Percentiles rank a stretch among this genome's conserved stretches.
These are phyloP conservation scores for Henricia sp. DNA, from an alignment of 53 echinoderm and acorn worm genomes.

Conservation along the genomic window DNA sequence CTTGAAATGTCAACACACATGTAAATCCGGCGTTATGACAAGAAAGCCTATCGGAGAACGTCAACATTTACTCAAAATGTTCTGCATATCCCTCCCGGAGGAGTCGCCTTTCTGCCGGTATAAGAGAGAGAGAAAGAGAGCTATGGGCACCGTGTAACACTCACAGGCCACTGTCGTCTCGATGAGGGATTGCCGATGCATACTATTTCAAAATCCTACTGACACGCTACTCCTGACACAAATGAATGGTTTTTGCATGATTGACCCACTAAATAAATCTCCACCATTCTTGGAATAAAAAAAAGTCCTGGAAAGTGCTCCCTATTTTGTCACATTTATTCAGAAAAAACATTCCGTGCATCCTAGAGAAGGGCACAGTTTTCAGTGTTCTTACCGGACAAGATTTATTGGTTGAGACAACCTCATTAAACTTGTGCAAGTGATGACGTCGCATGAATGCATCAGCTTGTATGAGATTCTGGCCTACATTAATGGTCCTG, in stretches of 20 bases:
- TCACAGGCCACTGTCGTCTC: neutral
- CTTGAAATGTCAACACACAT: conserved; percentile 50
- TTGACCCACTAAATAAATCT: conserved; percentile 21
- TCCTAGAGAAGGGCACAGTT: too few species aligned
- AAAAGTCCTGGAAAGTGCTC: too few species aligned
- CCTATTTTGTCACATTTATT: too few species aligned
- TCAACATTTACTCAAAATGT: conserved; percentile 63
- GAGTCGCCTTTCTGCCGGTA: conserved; percentile 26
- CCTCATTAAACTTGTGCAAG: too few species aligned
- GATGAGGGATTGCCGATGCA: conserved; percentile 13
- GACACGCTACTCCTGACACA: neutral
- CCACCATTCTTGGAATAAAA: too few species aligned
- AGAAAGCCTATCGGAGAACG: conserved; percentile 63
- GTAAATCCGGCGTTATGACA: conserved; percentile 64
- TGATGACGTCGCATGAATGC: too few species aligned
- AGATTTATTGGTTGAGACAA: too few species aligned
- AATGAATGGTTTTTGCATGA: neutral
- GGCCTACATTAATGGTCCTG: too few species aligned
- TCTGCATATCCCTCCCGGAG: conserved; percentile 48
- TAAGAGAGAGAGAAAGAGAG: neutral
- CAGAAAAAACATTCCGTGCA: too few species aligned
- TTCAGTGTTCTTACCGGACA: too few species aligned
- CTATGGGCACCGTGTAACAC: neutral
- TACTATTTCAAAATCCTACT: conserved; percentile 12
- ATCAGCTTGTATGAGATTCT: too few species aligned